Conservation (phyloP, 2,888 invertebrate genomes). For the Aphrophora alni region DNA sequence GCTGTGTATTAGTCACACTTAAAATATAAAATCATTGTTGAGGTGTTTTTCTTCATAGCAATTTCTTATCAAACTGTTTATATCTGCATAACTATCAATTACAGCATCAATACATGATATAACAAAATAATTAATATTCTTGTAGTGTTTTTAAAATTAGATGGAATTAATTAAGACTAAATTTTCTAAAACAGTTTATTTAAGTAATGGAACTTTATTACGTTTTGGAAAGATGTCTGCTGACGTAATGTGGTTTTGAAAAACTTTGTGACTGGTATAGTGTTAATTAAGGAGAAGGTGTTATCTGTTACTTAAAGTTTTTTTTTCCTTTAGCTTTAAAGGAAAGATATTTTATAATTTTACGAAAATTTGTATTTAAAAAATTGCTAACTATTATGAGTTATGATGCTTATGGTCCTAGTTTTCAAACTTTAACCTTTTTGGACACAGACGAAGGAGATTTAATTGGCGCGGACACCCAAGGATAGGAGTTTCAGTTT, state of each 20-base stretch:
- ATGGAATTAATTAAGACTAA: background rate
- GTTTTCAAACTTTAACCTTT: constrained; percentile 95
- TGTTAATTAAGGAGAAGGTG: constrained; percentile 11
- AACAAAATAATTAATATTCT: no score
- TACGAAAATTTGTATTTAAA: background rate
- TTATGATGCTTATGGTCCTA: constrained; percentile 94
- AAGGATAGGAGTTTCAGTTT: constrained; percentile 96
- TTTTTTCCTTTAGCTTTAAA: background rate
- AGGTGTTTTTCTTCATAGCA: background rate
- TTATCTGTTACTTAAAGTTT: background rate
- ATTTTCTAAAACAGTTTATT: background rate
- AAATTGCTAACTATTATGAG: constrained; percentile 71
- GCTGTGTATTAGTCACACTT: no score
- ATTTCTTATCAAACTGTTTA: background rate
- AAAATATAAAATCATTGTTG: background rate
- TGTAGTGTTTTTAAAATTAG: background rate
- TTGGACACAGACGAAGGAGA: constrained; percentile 93
- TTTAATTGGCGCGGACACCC: constrained; percentile 94
- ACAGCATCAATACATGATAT: background rate
- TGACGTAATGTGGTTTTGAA: constrained; percentile 36
- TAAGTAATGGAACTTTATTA: background rate
- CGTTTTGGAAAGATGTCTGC: background rate
- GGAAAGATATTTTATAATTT: background rate
- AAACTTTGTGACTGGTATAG: constrained; percentile 35
- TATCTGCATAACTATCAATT: background rate